phyloP scores from a whole-genome alignment of 2,888 invertebrate genomes.

The Amaurobius ferox region DNA sequence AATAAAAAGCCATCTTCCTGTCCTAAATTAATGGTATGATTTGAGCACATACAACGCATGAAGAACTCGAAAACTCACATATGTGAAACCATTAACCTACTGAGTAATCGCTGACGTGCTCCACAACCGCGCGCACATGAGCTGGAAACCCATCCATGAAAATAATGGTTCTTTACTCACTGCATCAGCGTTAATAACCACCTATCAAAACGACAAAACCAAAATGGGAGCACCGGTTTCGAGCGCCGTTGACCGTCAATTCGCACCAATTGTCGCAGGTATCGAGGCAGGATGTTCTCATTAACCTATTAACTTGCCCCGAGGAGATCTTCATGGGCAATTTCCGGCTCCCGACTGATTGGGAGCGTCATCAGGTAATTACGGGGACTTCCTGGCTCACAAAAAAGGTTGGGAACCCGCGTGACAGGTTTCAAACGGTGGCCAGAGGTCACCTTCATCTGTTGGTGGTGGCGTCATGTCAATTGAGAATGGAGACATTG shows the following conservation, averaged over 20 bases:
- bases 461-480: slow-evolving; percentile 46
- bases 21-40: too few species aligned
- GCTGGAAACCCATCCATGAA: slow-evolving; percentile 19
- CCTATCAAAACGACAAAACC: slow-evolving; percentile 52
- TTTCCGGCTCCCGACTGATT: slow-evolving; percentile 58
- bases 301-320: slow-evolving; percentile 64
- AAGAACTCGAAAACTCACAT: neutral
- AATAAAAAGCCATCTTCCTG: too few species aligned
- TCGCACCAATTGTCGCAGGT: slow-evolving; percentile 64
- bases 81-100: neutral
- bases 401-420: slow-evolving; percentile 37
- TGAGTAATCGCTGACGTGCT: neutral
- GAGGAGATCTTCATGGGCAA: slow-evolving; percentile 45
- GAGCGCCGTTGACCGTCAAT: slow-evolving; percentile 38
- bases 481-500: slow-evolving; percentile 52
- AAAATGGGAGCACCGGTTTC: slow-evolving; percentile 37
- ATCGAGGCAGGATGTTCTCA: slow-evolving; percentile 64
- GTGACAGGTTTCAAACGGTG: slow-evolving; percentile 59
- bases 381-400: slow-evolving; percentile 49
- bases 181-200: slow-evolving; percentile 36
- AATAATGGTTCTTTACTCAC: slow-evolving; percentile 22
- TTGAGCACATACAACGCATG: neutral
- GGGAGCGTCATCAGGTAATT: slow-evolving; percentile 68
- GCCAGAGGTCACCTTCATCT: slow-evolving; percentile 42
- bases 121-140: too few species aligned